Evolutionary conservation across 2,113 vertebrate genomes (phyloP), one percentile per base, ranked within the genome.

Genomic region (Bombycilla garrulus): DNA sequence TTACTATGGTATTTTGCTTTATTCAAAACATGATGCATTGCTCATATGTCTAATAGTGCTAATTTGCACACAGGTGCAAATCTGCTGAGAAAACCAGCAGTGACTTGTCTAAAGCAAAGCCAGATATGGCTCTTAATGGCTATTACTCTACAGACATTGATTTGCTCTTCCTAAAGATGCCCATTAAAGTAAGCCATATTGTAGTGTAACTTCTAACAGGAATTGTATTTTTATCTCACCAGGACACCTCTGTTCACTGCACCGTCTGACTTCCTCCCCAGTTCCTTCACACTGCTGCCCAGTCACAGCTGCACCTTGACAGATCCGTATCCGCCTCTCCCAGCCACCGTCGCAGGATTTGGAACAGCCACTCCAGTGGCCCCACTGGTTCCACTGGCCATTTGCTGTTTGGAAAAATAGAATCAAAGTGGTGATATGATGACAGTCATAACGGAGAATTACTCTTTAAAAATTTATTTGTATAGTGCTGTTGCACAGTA

Each of bases 301-400:
- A 1, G 99, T 99, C 69, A 98, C 60, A 0, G 98, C 97, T 22
- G 96, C 98, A 1, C 99, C 99, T 96, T 99, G 99, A 92, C 99
- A 99, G 88, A 99, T 98, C 35, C 99, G 97, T 28, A 98, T 98
- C 81, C 99, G 96, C 90, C 99, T 98, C 95, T 99, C 99, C 99
- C 99, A 99, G 93, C 99, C 99, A 3, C 99, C 99, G 0, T 99
- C 99, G 7, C 99, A 99, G 25, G 99, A 99, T 80, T 99, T 99
- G 22, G 99, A 99, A 93, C 99, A 99, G 69, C 99, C 99, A 57
- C 99, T 99, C 99, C 99, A 99, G 8, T 99, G 99, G 33, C 98
- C 99, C 99, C 99, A 99, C 10, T 98, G 99, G 91, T 99, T 99
- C 99, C 99, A 99, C 84, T 99, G 99, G n/a, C 99, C 99, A 38